These are phyloP conservation scores for Cardiocondyla obscurior DNA, from an alignment of 1,140 invertebrate genomes.

Conservation along the genomic window DNA sequence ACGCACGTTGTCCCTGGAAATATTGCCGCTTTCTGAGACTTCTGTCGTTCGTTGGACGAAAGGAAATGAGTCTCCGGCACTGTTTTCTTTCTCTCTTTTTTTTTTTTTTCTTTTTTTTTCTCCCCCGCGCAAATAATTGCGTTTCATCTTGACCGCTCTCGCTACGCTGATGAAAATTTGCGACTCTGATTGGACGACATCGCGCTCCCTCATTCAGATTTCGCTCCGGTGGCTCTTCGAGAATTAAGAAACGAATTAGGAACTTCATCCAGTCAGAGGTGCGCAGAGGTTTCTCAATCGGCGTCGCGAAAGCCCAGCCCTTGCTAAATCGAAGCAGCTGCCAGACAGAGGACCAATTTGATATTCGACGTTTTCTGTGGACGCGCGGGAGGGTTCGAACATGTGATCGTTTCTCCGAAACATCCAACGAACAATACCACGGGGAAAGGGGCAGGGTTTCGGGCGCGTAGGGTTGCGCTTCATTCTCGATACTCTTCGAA, in stretches of 20 bases:
- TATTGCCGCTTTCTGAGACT: slow-evolving; percentile 3
- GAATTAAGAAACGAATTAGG: too few species aligned
- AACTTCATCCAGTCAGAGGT: too few species aligned
- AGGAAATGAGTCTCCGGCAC: not conserved
- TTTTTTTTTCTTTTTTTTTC: not conserved
- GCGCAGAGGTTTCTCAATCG: too few species aligned
- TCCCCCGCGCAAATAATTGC: not conserved
- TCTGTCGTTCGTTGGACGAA: not conserved
- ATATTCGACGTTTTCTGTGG: not conserved
- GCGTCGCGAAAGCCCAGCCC: too few species aligned
- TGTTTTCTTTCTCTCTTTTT: not conserved
- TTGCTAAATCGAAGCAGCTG: not conserved
- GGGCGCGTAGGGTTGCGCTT: slow-evolving; percentile 1
- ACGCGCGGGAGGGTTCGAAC: not conserved
- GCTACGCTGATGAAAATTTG: too few species aligned
- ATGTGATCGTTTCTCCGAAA: not conserved
- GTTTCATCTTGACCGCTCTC: too few species aligned
- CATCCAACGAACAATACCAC: slow-evolving; percentile 30
- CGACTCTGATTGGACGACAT: too few species aligned
- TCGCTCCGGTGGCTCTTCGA: too few species aligned
- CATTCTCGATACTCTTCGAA: slow-evolving; percentile 30
- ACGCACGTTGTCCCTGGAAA: not conserved
- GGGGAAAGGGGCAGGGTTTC: slow-evolving; percentile 19
- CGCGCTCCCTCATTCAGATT: too few species aligned
- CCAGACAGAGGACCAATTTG: not conserved